These are phyloP conservation scores for Phymatocera aterrima DNA, from an alignment of 2,888 invertebrate genomes.

Conservation along the genomic window DNA sequence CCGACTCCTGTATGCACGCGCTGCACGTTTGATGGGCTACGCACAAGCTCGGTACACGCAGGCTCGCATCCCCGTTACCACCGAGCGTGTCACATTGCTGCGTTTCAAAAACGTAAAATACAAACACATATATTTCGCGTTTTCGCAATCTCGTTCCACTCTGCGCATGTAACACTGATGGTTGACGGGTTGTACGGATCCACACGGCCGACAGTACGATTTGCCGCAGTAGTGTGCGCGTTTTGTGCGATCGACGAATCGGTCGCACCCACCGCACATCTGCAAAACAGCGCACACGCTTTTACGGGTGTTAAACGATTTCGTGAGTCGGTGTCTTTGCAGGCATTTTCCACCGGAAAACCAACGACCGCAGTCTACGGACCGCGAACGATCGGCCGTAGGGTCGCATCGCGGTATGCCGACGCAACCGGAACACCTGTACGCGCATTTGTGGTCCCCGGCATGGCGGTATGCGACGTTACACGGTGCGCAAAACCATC, in stretches of 20 bases:
- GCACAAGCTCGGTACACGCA: slow-evolving; percentile 9
- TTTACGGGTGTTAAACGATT: background rate
- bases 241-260: background rate
- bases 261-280: background rate
- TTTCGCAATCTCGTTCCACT: background rate
- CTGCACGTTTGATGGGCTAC: slow-evolving; percentile 47
- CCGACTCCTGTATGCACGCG: slow-evolving; percentile 35
- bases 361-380: background rate
- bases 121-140: background rate
- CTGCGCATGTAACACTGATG: background rate
- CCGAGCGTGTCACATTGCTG: too few relatives aligned
- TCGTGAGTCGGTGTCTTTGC: background rate
- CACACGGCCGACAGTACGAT: background rate
- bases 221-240: background rate
- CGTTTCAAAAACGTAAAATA: slow-evolving; percentile 17
- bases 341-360: background rate
- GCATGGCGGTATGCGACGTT: background rate
- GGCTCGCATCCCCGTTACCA: too few relatives aligned
- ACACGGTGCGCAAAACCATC: slow-evolving; percentile 53
- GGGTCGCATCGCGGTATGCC: background rate
- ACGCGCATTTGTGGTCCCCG: background rate
- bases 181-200: background rate
- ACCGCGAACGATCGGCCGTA: background rate
- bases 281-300: background rate
- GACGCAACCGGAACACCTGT: background rate